Percentiles rank a stretch among this genome's conserved stretches.
phyloP scores from a whole-genome alignment of 2,888 invertebrate species.

The Anarsia innoxiella region DNA sequence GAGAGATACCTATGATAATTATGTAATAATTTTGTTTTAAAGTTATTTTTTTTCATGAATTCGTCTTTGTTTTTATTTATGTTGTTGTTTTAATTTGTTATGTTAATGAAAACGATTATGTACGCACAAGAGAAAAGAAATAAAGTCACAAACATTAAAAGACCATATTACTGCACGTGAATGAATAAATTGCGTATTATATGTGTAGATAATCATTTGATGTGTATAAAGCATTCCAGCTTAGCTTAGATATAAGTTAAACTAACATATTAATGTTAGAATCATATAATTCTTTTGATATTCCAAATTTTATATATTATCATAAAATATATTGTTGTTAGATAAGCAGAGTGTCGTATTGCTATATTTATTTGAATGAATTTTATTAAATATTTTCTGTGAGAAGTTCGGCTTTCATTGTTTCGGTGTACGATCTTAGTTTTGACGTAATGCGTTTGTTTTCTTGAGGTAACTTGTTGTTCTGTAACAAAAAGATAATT shows the following conservation, averaged over 20 bases:
- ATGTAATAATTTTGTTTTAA: too few relatives aligned
- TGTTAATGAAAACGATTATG: too few relatives aligned
- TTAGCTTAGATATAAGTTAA: constrained; percentile 7
- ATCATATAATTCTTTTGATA: constrained; percentile 38
- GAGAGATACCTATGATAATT: too few relatives aligned
- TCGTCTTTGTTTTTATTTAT: too few relatives aligned
- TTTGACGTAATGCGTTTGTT: constrained; percentile 48
- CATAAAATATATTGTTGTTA: constrained; percentile 33
- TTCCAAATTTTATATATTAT: constrained; percentile 33
- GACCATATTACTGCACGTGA: too few relatives aligned
- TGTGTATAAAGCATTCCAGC: constrained; percentile 17
- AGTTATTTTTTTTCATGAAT: too few relatives aligned
- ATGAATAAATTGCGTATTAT: too few relatives aligned
- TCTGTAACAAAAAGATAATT: constrained; percentile 48
- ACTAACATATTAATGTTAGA: constrained; percentile 5
- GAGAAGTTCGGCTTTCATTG: constrained; percentile 47
- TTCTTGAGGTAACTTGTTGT: constrained; percentile 41
- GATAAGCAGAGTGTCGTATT: constrained; percentile 35
- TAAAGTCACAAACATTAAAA: too few relatives aligned
- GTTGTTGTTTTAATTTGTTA: too few relatives aligned
- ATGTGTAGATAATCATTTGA: too few relatives aligned
- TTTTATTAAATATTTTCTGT: constrained; percentile 58
- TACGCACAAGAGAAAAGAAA: too few relatives aligned
- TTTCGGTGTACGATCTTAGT: constrained; percentile 37
- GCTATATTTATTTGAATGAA: constrained; percentile 25